Percentiles rank a stretch among this genome's conserved stretches.
These are phyloP conservation scores for Carapus acus DNA, from an alignment of 2,797 vertebrate genomes.

Conservation along the genomic window DNA sequence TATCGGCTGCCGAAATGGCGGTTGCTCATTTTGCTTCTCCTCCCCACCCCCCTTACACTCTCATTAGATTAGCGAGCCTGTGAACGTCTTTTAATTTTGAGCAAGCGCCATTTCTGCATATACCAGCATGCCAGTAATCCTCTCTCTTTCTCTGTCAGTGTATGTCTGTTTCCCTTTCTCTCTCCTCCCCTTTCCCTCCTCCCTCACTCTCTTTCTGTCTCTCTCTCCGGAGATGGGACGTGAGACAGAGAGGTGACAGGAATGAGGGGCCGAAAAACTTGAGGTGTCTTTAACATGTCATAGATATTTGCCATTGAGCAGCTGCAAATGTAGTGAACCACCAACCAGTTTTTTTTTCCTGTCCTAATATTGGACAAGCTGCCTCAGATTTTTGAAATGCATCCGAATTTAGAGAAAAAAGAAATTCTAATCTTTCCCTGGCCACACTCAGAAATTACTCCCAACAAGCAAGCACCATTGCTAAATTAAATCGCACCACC, in stretches of 20 bases:
- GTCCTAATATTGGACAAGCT: conserved; percentile 39
- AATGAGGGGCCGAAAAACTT: conserved; percentile 58
- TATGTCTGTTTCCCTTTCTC: too few species aligned
- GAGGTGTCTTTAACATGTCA: conserved; percentile 63
- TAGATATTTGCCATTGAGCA: conserved; percentile 62
- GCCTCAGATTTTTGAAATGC: conserved; percentile 32
- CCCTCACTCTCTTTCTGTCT: too few species aligned
- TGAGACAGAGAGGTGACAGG: conserved; percentile 41
- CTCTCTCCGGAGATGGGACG: conserved; percentile 53
- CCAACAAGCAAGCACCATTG: conserved; percentile 46
- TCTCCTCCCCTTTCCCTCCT: too few species aligned
- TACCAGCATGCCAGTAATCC: conserved; percentile 69
- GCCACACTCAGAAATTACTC: conserved; percentile 57
- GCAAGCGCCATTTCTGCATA: conserved; percentile 70
- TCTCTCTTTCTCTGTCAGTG: too few species aligned
- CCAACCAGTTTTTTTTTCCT: conserved; percentile 23
- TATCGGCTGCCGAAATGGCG: conserved; percentile 49
- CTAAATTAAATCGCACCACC: conserved; percentile 62
- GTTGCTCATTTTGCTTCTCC: conserved; percentile 27
- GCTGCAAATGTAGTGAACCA: conserved; percentile 45
- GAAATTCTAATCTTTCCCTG: conserved; percentile 56
- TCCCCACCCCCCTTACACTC: conserved; percentile 21
- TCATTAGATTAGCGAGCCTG: conserved; percentile 72
- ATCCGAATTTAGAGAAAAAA: conserved; percentile 52
- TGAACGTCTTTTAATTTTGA: conserved; percentile 76